These are phyloP conservation scores for Sphaerophoria rueppellii DNA, from an alignment of 2,888 invertebrate genomes.

Conservation along the genomic window DNA sequence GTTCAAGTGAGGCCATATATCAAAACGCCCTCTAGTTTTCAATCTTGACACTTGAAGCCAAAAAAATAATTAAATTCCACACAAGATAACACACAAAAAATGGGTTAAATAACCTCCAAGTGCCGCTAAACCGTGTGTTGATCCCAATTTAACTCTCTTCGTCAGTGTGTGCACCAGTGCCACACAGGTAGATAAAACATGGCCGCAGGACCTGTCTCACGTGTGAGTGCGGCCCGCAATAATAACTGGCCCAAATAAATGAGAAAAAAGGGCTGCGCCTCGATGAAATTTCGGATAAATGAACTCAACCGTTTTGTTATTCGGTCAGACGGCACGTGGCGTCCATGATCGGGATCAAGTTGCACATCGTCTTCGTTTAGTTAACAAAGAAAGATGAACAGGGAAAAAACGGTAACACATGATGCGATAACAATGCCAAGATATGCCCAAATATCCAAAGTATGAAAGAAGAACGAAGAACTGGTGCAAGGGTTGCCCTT, in stretches of 20 bases:
- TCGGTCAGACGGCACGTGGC: slow-evolving; percentile 74
- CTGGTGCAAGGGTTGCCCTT: background rate
- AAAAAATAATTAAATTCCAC: slow-evolving; percentile 36
- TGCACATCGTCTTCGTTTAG: slow-evolving; percentile 26
- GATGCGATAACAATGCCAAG: slow-evolving; percentile 69
- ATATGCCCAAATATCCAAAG: slow-evolving; percentile 54
- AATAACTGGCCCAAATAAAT: slow-evolving; percentile 61
- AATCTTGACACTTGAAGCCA: slow-evolving; percentile 50
- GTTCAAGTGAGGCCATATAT: background rate
- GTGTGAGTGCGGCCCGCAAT: slow-evolving; percentile 53
- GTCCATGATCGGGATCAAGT: slow-evolving; percentile 64
- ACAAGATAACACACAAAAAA: slow-evolving; percentile 20
- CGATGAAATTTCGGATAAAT: slow-evolving; percentile 69
- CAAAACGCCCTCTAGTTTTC: slow-evolving; percentile 25
- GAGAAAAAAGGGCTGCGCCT: slow-evolving; percentile 51
- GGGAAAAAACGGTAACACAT: slow-evolving; percentile 71
- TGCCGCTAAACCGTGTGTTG: slow-evolving; percentile 54
- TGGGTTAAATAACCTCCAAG: slow-evolving; percentile 61
- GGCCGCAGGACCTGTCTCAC: slow-evolving; percentile 53
- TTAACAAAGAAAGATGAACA: slow-evolving; percentile 27
- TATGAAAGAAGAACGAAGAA: slow-evolving; percentile 32
- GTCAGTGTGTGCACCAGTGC: slow-evolving; percentile 9
- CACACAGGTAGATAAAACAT: slow-evolving; percentile 58
- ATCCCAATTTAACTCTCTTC: slow-evolving; percentile 38
- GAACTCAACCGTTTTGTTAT: slow-evolving; percentile 69